These are phyloP conservation scores for Apaloderma vittatum DNA, from an alignment of 2,113 vertebrate species.

Conservation along the genomic window DNA sequence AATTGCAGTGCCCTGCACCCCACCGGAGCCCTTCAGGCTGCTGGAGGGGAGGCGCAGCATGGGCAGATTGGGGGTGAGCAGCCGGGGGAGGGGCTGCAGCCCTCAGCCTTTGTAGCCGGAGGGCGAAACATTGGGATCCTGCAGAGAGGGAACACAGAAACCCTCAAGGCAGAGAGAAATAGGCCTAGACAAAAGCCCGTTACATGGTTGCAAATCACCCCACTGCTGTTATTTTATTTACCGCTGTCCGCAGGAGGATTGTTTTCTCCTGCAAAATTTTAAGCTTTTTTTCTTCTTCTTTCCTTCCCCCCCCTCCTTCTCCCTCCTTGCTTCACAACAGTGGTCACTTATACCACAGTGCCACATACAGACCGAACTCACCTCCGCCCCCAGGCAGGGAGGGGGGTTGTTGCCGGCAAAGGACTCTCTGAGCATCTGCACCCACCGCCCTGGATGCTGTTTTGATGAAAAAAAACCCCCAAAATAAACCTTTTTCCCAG, in stretches of 20 bases:
- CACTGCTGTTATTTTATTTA: constrained; percentile 91
- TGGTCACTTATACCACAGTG: constrained; percentile 65
- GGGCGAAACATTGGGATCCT: constrained; percentile 84
- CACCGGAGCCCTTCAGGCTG: constrained; percentile 72
- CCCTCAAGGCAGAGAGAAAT: constrained; percentile 81
- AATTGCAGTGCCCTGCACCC: constrained; percentile 70
- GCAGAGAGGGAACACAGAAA: constrained; percentile 88
- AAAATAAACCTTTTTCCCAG: background rate
- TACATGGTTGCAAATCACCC: constrained; percentile 97
- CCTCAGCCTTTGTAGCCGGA: constrained; percentile 83
- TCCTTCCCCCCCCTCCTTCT: rapidly evolving
- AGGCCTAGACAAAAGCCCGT: constrained; percentile 91
- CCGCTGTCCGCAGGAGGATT: constrained; percentile 81
- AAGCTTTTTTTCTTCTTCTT: constrained; percentile 15
- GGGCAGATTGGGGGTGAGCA: constrained; percentile 79
- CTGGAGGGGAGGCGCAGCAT: constrained; percentile 78
- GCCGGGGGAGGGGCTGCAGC: constrained; percentile 82
- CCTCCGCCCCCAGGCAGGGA: background rate
- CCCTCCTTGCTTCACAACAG: background rate
- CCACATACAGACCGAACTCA: constrained; percentile 44
- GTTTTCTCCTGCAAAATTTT: constrained; percentile 81
- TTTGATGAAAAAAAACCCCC: background rate
- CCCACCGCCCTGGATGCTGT: background rate
- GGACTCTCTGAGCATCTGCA: background rate
- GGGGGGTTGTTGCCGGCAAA: background rate